Base-by-base conservation (phyloP, 2,113 vertebrate genomes). In the Malurus melanocephalus region DNA sequence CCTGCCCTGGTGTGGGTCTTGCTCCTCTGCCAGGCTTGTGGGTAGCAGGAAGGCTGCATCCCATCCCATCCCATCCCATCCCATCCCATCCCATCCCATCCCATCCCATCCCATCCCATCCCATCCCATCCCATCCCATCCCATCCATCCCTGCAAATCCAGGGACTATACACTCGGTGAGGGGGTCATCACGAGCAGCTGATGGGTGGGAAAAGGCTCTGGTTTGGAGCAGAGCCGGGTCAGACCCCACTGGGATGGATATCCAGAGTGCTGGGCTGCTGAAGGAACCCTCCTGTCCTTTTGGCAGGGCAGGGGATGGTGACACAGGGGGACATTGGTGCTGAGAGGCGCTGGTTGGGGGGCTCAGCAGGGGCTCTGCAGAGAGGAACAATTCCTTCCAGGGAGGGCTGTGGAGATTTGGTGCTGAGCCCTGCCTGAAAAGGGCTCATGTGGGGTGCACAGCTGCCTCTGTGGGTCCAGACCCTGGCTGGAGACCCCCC, bases 131-230 rank as follows among this genome's bases (percentile, higher is more conserved):
- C 21, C 40, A n/a, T n/a, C 78, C 53, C 23, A 19, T 14, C 62
- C 38, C 10, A 9, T 30, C 18, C 30, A 46, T 3, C 62, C 30
- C 49, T 64, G 60, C 19, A 52, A 66, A 80, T 18, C 40, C 6
- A 1, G 6, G 10, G 17, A 10, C 21, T 32, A 2, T 60, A 18
- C 2, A 0, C 45, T 27, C 23, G 61, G 1, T 4, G 13, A 4
- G 28, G 30, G 16, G 22, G 11, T 9, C 10, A 19, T 3, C 20
- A 32, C 1, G 15, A 78, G 46, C 33, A 82, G 48, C 23, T 56
- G 28, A 12, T 6, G 7, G 19, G 22, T 71, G 42, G 28, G 43
- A 56, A 76, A 60, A 79, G 45, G n/a, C 7, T 24, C 49, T 71
- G 35, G 7, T 62, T 55, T 59, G 42, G 56, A 28, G 43, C 11